Conservation (phyloP, 2,113 vertebrate species). For the Fukomys damarensis region DNA sequence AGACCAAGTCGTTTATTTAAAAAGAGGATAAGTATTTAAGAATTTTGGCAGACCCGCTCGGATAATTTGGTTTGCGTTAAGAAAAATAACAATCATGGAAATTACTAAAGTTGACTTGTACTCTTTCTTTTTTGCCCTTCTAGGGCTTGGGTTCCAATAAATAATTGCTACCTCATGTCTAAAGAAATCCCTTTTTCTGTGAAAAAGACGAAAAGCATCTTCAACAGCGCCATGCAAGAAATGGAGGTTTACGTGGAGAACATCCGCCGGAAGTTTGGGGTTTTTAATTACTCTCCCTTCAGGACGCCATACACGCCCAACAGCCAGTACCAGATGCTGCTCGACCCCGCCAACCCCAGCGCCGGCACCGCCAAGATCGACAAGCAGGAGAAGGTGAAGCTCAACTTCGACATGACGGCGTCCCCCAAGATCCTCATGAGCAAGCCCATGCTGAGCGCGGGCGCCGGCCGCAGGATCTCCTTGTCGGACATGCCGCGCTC, state of each 20-base stretch:
- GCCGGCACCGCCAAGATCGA: conserved; percentile 95
- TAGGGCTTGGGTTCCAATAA: conserved; percentile 99
- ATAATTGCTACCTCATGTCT: conserved; percentile 99
- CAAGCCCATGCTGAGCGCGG: conserved; percentile 92
- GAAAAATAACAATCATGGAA: conserved; percentile 22
- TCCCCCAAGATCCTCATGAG: conserved; percentile 97
- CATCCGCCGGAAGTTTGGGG: conserved; percentile 96
- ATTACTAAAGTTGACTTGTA: conserved; percentile 1
- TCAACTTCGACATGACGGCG: conserved; percentile 97
- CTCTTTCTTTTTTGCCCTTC: conserved; percentile 67
- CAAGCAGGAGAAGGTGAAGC: conserved; percentile 96
- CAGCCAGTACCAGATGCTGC: conserved; percentile 98
- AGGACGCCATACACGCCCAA: conserved; percentile 97
- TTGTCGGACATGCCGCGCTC: conserved; percentile 97
- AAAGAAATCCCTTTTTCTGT: conserved; percentile 99
- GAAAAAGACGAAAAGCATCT: conserved; percentile 99
- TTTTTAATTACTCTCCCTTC: conserved; percentile 99
- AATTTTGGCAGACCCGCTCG: neutral
- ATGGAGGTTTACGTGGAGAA: conserved; percentile 99
- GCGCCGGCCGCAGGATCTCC: conserved; percentile 92
- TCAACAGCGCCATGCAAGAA: conserved; percentile 99
- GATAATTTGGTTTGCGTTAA: conserved; percentile 41
- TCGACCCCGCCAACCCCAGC: conserved; percentile 94
- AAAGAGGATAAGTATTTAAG: neutral
- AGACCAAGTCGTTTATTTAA: neutral